phyloP scores from a whole-genome alignment of 2,888 invertebrate species.

The Pandemis corylana region DNA sequence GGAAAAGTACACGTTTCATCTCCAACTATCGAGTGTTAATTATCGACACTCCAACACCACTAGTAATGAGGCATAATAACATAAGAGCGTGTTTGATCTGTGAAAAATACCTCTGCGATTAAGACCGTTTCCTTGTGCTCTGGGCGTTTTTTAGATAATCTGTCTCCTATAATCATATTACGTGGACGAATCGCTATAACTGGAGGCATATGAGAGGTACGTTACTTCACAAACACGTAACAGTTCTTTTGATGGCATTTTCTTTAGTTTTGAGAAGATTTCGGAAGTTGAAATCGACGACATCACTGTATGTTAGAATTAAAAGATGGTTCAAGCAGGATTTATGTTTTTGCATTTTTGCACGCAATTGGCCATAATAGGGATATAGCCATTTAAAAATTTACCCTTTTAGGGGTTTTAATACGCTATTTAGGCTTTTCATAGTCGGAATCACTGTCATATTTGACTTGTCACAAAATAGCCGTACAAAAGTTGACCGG shows the following conservation, averaged over 20 bases:
- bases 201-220: constrained; percentile 21
- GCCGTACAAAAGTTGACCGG: no score
- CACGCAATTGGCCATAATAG: no score
- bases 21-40: background rate
- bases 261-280: background rate
- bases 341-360: no score
- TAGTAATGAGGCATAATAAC: constrained; percentile 42
- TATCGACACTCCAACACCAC: background rate
- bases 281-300: background rate
- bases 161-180: constrained; percentile 36
- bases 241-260: background rate
- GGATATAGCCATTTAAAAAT: no score
- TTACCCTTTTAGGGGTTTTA: no score
- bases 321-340: no score
- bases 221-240: constrained; percentile 14
- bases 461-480: no score
- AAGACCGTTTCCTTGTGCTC: constrained; percentile 44
- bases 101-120: constrained; percentile 47
- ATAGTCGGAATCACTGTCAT: no score
- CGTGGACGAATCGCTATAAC: constrained; percentile 28
- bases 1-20: background rate
- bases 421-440: no score
- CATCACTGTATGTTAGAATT: no score
- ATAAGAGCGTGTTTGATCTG: constrained; percentile 36
- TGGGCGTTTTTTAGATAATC: constrained; percentile 42